Conservation (phyloP, 2,888 invertebrate species). For the Mythimna pallens region DNA sequence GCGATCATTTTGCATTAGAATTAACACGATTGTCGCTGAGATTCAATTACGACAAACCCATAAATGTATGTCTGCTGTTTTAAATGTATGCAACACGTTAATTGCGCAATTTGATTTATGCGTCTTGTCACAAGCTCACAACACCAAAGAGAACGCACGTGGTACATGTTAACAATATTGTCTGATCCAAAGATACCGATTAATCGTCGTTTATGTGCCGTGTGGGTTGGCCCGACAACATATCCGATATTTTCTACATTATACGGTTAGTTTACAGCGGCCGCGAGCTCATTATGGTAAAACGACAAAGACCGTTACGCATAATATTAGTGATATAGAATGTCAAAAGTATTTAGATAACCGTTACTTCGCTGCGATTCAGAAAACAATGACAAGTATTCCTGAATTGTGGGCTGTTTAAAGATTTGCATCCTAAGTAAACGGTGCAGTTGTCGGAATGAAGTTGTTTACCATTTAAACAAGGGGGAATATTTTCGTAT, state of each 20-base stretch:
- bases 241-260: conserved; percentile 68
- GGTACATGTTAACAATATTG: conserved; percentile 65
- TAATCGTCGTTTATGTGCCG: conserved; percentile 69
- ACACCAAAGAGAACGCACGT: conserved; percentile 63
- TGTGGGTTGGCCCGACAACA: conserved; percentile 72
- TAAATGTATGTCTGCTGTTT: conserved; percentile 67
- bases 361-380: conserved; percentile 71
- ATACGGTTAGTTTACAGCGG: conserved; percentile 62
- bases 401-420: conserved; percentile 60
- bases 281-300: conserved; percentile 70
- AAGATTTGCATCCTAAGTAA: conserved; percentile 71
- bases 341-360: conserved; percentile 70
- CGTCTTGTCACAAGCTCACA: conserved; percentile 65
- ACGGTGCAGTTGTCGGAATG: conserved; percentile 64
- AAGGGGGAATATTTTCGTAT: conserved; percentile 64
- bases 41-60: conserved; percentile 72
- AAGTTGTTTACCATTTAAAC: conserved; percentile 66
- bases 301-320: conserved; percentile 79
- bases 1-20: conserved; percentile 80
- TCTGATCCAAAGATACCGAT: conserved; percentile 64
- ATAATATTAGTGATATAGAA: conserved; percentile 75
- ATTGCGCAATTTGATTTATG: conserved; percentile 81
- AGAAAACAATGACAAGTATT: conserved; percentile 72
- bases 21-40: conserved; percentile 71
- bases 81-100: conserved; percentile 70